Percentiles rank a stretch among this genome's conserved stretches.
These are phyloP conservation scores for Galeruca laticollis DNA, from an alignment of 2,888 invertebrate genomes.

Conservation along the genomic window DNA sequence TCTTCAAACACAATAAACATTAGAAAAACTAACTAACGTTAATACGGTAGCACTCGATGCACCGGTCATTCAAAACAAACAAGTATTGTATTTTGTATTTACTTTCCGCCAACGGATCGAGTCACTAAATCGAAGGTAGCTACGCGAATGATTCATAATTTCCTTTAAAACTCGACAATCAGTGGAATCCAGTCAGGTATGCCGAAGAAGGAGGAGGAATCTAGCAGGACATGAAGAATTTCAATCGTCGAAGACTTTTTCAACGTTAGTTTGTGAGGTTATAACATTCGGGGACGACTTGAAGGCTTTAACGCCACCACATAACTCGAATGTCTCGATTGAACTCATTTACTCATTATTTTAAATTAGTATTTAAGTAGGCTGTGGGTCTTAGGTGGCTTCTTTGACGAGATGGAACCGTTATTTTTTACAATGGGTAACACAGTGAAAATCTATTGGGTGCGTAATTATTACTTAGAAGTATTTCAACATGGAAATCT, in stretches of 20 bases:
- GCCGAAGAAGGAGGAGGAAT: slow-evolving; percentile 46
- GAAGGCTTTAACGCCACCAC: slow-evolving; percentile 39
- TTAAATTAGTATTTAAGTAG: slow-evolving; percentile 52
- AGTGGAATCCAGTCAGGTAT: slow-evolving; percentile 46
- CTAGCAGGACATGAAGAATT: slow-evolving; percentile 24
- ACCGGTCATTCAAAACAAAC: slow-evolving; percentile 27
- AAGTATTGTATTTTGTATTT: slow-evolving; percentile 31
- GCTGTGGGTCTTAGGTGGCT: slow-evolving; percentile 39
- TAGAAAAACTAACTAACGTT: slow-evolving; percentile 24
- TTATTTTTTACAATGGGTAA: neutral
- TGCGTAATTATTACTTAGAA: neutral
- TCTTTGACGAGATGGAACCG: slow-evolving; percentile 8
- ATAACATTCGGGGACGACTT: neutral
- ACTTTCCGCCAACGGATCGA: slow-evolving; percentile 31
- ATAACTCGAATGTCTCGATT: slow-evolving; percentile 50
- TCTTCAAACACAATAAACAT: slow-evolving; percentile 24
- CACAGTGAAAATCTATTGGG: neutral
- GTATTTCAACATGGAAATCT: too few relatives aligned
- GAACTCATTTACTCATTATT: slow-evolving; percentile 49
- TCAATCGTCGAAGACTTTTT: slow-evolving; percentile 26
- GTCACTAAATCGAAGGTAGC: slow-evolving; percentile 45
- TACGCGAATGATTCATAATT: slow-evolving; percentile 46
- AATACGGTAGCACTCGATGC: slow-evolving; percentile 31
- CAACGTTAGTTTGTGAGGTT: slow-evolving; percentile 6
- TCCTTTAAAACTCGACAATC: slow-evolving; percentile 36